Evolutionary conservation across 2,888 invertebrate genomes (phyloP), one percentile per base, ranked within the genome.

Genomic region (Hylaea fasciaria): DNA sequence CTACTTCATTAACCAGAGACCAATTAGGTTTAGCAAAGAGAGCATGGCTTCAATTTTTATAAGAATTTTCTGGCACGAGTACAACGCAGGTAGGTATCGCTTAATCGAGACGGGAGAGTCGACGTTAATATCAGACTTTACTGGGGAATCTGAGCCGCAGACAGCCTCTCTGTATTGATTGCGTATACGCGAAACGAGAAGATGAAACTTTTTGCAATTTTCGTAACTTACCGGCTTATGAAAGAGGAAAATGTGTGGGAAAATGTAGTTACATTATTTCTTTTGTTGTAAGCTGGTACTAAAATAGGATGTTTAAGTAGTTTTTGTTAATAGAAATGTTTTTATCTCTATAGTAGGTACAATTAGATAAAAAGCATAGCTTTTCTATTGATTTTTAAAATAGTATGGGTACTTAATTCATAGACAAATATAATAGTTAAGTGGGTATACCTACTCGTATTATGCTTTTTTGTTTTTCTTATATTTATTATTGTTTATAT

Each of bases 91-190:
- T 86, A 79, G 74, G 79, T 82, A 90, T 88, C 78, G 85, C 89
- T 91, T 89, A 89, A 90, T 89, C 89, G 87, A 80, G 81, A 72
- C 78, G 72, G 67, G 81, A 83, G 86, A 80, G 82, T 78, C 72
- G 77, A 69, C 85, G 86, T 89, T 89, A 89, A 89, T 89, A 85
- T 85, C 77, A 85, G 84, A 82, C 83, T 91, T 90, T 90, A 91
- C 83, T 88, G 81, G 81, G 80, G 83, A 83, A 79, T 81, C 83
- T 80, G 79, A 74, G 81, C 82, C 85, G 75, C 85, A 84, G 83
- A 83, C 79, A 73, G 73, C 73, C 78, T 75, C 76, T 72, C 72
- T 66, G 67, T 73, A 83, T 73, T 73, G 72, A 71, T 52, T 70
- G 71, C 54, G 67, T 64, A 57, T 41, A 58, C 44, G 57, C 45